Conservation (phyloP, 2,888 invertebrate species). For the Acleris laterana region DNA sequence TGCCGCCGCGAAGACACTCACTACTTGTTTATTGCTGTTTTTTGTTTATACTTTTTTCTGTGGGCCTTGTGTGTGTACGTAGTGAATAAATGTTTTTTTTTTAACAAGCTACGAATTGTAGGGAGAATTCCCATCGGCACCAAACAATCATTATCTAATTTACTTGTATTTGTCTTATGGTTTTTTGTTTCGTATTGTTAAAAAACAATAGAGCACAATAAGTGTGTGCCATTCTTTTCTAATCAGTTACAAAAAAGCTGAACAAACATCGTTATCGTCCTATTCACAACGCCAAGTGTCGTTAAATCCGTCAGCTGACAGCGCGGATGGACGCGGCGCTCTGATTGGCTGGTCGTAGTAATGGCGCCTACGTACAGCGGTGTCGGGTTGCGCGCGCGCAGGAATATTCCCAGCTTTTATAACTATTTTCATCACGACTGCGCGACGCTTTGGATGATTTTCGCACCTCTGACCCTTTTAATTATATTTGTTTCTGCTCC, state of each 20-base stretch:
- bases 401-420: conserved; percentile 10
- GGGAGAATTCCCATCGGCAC: too few species aligned
- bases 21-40: too few species aligned
- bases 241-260: neutral
- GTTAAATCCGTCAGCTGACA: conserved; percentile 1
- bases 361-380: neutral
- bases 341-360: conserved; percentile 1
- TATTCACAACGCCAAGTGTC: neutral
- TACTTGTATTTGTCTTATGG: too few species aligned
- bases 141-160: too few species aligned
- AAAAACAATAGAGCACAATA: neutral
- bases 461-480: neutral
- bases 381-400: conserved; percentile 4
- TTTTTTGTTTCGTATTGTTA: too few species aligned
- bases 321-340: neutral
- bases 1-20: too few species aligned
- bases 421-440: conserved; percentile 10
- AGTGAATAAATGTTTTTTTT: too few species aligned
- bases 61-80: too few species aligned
- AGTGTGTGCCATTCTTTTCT: neutral
- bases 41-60: too few species aligned
- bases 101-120: too few species aligned
- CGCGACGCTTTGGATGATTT: neutral
- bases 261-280: neutral
- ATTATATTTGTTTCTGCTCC: too few species aligned